These are phyloP conservation scores for Mus spicilegus DNA, from an alignment of 2,113 vertebrate species.

Conservation along the genomic window DNA sequence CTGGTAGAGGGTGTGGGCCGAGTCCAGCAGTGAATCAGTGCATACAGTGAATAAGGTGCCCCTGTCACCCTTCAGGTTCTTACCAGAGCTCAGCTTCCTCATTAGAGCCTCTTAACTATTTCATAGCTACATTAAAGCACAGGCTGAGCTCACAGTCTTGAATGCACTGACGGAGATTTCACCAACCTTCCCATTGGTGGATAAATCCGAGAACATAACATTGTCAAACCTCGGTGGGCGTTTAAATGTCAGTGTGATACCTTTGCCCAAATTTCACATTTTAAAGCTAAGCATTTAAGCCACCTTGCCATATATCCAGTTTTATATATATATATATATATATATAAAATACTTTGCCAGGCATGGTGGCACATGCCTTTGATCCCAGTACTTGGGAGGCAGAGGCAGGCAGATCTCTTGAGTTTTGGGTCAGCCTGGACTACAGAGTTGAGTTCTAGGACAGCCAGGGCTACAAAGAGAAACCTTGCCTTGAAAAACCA, in stretches of 20 bases:
- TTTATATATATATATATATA: constrained; percentile 44
- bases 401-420: background rate
- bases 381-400: background rate
- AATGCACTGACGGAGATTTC: constrained; percentile 15
- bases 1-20: background rate
- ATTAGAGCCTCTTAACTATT: constrained; percentile 57
- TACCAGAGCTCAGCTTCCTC: constrained; percentile 9
- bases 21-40: background rate
- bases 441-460: background rate
- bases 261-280: constrained; percentile 16
- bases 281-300: constrained; percentile 50
- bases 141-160: constrained; percentile 40
- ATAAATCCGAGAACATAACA: constrained; percentile 53
- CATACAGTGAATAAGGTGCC: background rate
- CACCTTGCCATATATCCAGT: background rate
- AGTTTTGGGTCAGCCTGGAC: background rate
- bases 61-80: background rate
- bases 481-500: background rate
- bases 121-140: constrained; percentile 39
- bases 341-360: background rate
- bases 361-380: background rate
- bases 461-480: background rate
- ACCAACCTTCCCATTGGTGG: constrained; percentile 30
- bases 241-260: constrained; percentile 43
- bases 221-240: constrained; percentile 3